Percentiles rank a stretch among this genome's conserved stretches.
These are phyloP conservation scores for Aepyceros melampus DNA, from an alignment of 2,113 vertebrate species.

Conservation along the genomic window DNA sequence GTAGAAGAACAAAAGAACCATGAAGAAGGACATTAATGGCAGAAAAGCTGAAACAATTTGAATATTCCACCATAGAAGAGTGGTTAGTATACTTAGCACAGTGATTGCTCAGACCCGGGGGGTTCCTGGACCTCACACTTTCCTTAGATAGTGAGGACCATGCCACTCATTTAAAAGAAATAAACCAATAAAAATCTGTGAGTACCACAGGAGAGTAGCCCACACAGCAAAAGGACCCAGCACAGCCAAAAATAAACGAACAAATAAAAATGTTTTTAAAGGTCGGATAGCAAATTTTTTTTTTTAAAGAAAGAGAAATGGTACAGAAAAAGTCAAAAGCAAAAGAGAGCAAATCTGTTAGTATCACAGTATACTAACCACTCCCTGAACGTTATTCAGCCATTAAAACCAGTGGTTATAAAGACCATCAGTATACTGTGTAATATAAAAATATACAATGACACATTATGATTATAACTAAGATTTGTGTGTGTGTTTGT, in stretches of 20 bases:
- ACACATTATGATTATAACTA: background rate
- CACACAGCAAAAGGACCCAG: too few relatives aligned
- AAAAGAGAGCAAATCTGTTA: too few relatives aligned
- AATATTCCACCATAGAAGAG: background rate
- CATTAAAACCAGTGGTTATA: background rate
- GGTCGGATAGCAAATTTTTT: too few relatives aligned
- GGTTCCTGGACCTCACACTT: background rate
- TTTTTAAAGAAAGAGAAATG: too few relatives aligned
- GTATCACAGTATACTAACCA: background rate
- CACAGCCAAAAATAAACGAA: too few relatives aligned
- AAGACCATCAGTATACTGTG: background rate
- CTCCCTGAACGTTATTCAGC: background rate
- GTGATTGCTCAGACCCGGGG: too few relatives aligned
- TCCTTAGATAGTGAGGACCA: background rate
- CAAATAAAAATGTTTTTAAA: too few relatives aligned
- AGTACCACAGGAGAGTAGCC: too few relatives aligned
- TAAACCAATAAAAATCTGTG: background rate
- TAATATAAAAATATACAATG: background rate
- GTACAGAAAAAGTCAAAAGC: too few relatives aligned
- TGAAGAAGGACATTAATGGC: background rate
- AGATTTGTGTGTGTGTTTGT: background rate
- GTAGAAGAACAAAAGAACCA: background rate
- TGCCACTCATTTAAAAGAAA: background rate
- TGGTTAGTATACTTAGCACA: background rate
- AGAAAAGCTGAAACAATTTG: background rate